These are phyloP conservation scores for Rhagoletis pomonella DNA, from an alignment of 1,140 invertebrate genomes.

Conservation along the genomic window DNA sequence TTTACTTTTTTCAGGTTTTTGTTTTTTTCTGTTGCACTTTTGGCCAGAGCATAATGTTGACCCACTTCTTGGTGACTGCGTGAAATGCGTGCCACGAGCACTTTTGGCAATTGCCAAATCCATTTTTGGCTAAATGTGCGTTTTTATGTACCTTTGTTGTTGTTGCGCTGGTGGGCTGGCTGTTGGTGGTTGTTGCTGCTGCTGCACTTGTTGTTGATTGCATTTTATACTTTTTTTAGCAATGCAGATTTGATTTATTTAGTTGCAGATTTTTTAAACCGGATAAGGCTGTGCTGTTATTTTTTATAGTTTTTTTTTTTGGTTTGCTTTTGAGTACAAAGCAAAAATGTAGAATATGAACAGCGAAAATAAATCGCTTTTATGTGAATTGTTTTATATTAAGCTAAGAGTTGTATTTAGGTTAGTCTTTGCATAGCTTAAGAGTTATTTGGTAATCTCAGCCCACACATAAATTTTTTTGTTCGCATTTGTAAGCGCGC, in stretches of 20 bases:
- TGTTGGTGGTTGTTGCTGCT: background rate
- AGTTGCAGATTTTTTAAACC: constrained; percentile 31
- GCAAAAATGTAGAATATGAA: background rate
- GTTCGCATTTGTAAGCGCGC: background rate
- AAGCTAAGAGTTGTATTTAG: background rate
- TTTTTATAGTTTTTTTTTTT: background rate
- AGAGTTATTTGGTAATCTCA: background rate
- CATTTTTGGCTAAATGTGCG: constrained; percentile 46
- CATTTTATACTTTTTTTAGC: constrained; percentile 33
- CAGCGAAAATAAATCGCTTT: background rate
- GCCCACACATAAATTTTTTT: background rate
- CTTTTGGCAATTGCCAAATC: constrained; percentile 41
- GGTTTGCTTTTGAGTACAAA: background rate
- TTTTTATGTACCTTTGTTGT: constrained; percentile 2
- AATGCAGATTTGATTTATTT: constrained; percentile 46
- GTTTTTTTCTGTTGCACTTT: background rate
- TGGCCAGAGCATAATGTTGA: constrained; percentile 36
- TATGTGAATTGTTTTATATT: background rate
- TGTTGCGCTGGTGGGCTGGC: background rate
- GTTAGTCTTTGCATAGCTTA: background rate
- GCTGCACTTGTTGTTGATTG: constrained; percentile 8
- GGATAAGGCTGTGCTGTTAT: background rate
- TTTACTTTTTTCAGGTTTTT: background rate
- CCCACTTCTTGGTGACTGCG: constrained; percentile 45
- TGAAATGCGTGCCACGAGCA: background rate